Conservation (phyloP, 1,140 invertebrate species). For the Drosophila jambulina region DNA sequence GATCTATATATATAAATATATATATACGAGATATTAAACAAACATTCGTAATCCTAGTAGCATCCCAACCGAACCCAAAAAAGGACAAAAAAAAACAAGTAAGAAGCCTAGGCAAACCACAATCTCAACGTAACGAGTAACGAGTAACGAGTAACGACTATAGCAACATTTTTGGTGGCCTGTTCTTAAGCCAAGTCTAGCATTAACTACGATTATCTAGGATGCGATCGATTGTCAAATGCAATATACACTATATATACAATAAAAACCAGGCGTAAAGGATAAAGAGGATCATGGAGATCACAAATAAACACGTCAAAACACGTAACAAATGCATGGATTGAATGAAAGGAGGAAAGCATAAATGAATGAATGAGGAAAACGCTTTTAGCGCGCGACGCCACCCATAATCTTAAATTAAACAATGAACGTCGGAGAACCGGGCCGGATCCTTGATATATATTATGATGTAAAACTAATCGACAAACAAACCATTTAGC, state of each 20-base stretch:
- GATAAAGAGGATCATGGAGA: not conserved
- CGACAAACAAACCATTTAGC: slow-evolving; percentile 63
- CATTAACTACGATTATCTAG: slow-evolving; percentile 46
- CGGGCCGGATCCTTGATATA: slow-evolving; percentile 30
- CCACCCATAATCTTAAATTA: slow-evolving; percentile 69
- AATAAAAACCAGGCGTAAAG: slow-evolving; percentile 16
- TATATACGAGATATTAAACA: slow-evolving; percentile 31
- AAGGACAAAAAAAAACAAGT: slow-evolving; percentile 2
- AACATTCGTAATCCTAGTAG: slow-evolving; percentile 48
- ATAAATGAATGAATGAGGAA: slow-evolving; percentile 13
- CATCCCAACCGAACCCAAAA: slow-evolving; percentile 10
- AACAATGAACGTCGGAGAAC: slow-evolving; percentile 12
- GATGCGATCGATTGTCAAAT: slow-evolving; percentile 31
- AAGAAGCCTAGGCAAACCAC: slow-evolving; percentile 13
- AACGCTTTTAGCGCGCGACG: slow-evolving; percentile 77
- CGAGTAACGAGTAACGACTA: slow-evolving; percentile 5
- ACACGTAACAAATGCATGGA: not conserved
- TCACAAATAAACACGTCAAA: not conserved
- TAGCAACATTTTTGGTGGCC: slow-evolving; percentile 49
- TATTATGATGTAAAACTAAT: slow-evolving; percentile 68
- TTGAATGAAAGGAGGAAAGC: not conserved
- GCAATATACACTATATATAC: slow-evolving; percentile 48
- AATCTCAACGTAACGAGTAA: slow-evolving; percentile 6
- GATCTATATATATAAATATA: slow-evolving; percentile 29
- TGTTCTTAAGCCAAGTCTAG: slow-evolving; percentile 51